phyloP scores from a whole-genome alignment of 2,797 vertebrate genomes.

The Rallus crepitans region DNA sequence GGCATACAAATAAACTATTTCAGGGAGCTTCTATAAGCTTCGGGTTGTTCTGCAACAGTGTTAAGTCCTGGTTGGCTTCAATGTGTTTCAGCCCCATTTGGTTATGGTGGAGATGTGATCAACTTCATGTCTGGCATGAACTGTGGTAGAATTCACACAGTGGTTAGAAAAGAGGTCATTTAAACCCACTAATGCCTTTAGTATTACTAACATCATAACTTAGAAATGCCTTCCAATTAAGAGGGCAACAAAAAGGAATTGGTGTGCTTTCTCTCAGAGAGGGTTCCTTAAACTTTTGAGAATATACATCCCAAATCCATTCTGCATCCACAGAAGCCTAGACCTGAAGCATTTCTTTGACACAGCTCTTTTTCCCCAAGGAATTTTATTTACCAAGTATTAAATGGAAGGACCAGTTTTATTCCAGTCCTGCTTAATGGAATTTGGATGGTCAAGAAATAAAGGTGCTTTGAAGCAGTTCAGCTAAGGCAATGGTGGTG shows the following conservation, averaged over 20 bases:
- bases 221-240: neutral
- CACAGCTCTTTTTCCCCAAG: neutral
- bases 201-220: neutral
- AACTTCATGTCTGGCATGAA: conserved; percentile 80
- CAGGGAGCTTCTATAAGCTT: conserved; percentile 80
- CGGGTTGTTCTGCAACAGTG: conserved; percentile 83
- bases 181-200: neutral
- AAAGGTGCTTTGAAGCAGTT: neutral
- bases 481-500: neutral
- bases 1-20: conserved; percentile 58
- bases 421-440: neutral
- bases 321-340: neutral
- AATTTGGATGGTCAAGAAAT: neutral
- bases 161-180: neutral
- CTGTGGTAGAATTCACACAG: neutral
- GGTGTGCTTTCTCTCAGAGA: neutral
- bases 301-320: neutral
- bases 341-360: neutral
- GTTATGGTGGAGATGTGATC: conserved; percentile 53
- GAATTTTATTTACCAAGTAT: neutral
- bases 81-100: conserved; percentile 79
- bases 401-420: neutral
- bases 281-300: neutral
- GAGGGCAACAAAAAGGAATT: neutral
- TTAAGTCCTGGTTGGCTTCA: conserved; percentile 82